These are phyloP conservation scores for Drosophila engyochracea DNA, from an alignment of 2,888 invertebrate species.

Conservation along the genomic window DNA sequence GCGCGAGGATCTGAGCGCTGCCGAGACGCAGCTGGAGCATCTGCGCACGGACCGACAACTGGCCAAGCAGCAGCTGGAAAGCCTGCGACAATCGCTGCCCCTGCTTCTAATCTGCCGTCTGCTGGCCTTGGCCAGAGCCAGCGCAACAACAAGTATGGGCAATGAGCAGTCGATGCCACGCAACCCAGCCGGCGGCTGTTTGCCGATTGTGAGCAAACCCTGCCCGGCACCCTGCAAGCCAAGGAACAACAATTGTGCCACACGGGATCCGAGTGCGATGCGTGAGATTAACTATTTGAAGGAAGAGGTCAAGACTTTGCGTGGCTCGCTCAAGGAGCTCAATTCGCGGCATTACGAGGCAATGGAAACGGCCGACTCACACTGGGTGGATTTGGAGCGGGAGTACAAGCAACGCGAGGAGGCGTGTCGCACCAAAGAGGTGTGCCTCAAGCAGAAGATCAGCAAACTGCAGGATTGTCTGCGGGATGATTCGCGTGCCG, in stretches of 20 bases:
- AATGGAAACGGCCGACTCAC: constrained; percentile 90
- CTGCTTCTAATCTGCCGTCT: constrained; percentile 71
- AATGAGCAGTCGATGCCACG: constrained; percentile 54
- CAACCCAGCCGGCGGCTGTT: constrained; percentile 10
- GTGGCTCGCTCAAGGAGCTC: constrained; percentile 86
- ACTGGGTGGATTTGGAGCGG: constrained; percentile 90
- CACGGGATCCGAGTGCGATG: constrained; percentile 12
- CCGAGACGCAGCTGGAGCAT: constrained; percentile 82
- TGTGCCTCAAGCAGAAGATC: constrained; percentile 87
- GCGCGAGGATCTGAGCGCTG: constrained; percentile 81
- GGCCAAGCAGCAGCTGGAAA: constrained; percentile 81
- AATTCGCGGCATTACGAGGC: constrained; percentile 90
- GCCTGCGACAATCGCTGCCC: constrained; percentile 76
- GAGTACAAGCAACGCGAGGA: constrained; percentile 88
- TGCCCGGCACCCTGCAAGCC: neutral
- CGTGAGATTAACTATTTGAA: constrained; percentile 70
- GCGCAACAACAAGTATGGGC: constrained; percentile 47
- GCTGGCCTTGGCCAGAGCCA: constrained; percentile 42
- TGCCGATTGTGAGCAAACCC: constrained; percentile 5
- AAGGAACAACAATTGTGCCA: neutral
- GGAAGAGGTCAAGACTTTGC: constrained; percentile 81
- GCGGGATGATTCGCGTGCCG: constrained; percentile 86
- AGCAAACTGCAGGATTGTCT: constrained; percentile 87
- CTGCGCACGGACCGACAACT: constrained; percentile 84
- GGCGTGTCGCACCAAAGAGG: constrained; percentile 86